These are phyloP conservation scores for Cardiocondyla obscurior DNA, from an alignment of 1,140 invertebrate genomes.

Conservation along the genomic window DNA sequence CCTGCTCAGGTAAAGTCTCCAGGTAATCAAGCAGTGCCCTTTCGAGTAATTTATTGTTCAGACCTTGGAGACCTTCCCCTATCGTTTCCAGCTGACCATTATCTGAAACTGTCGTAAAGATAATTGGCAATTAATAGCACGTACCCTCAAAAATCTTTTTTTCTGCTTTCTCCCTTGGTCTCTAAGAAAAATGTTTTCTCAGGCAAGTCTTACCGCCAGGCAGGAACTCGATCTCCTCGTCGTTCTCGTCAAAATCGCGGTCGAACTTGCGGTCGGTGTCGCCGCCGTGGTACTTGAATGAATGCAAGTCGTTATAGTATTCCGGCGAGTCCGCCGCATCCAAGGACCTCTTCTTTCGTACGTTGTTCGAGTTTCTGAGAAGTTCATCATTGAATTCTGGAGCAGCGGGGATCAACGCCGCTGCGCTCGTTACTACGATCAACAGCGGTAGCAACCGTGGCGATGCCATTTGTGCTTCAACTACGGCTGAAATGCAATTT, in stretches of 20 bases:
- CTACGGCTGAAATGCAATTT: background rate
- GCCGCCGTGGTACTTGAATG: slow-evolving; percentile 75
- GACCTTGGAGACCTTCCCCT: slow-evolving; percentile 77
- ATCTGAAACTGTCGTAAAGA: slow-evolving; percentile 61
- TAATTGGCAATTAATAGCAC: background rate
- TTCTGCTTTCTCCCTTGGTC: background rate
- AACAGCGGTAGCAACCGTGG: slow-evolving; percentile 65
- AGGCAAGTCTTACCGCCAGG: slow-evolving; percentile 65
- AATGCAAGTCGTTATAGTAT: slow-evolving; percentile 74
- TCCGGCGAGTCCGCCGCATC: slow-evolving; percentile 71
- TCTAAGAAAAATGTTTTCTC: background rate
- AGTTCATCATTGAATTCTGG: slow-evolving; percentile 74
- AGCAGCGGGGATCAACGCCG: slow-evolving; percentile 63
- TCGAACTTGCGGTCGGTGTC: slow-evolving; percentile 71
- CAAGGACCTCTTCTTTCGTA: slow-evolving; percentile 81
- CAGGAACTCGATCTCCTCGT: slow-evolving; percentile 75
- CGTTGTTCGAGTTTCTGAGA: slow-evolving; percentile 78
- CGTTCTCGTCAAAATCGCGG: slow-evolving; percentile 68
- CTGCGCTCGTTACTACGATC: slow-evolving; percentile 59
- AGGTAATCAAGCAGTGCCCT: slow-evolving; percentile 74
- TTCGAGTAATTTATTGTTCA: slow-evolving; percentile 73
- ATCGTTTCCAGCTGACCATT: slow-evolving; percentile 78
- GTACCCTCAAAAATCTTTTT: too few relatives aligned
- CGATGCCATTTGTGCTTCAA: slow-evolving; percentile 32
- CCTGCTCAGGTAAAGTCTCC: slow-evolving; percentile 68